Evolutionary conservation across 2,113 vertebrate genomes (phyloP), one percentile per base, ranked within the genome.

Genomic region (Eubucco bourcierii): DNA sequence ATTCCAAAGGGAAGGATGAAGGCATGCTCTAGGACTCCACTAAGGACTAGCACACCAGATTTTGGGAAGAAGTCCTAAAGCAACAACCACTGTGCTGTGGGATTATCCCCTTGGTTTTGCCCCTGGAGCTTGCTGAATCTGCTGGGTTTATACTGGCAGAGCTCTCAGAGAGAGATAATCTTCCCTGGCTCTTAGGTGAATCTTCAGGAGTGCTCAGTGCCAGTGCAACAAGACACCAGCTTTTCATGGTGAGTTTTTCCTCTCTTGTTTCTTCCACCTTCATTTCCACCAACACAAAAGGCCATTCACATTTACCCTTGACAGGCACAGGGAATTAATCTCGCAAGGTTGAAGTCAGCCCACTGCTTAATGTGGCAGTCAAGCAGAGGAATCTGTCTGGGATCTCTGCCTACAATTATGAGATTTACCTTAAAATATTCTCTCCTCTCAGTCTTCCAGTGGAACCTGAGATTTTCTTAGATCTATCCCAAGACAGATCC

Each of bases 1-100:
- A 81, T 96, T 96, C 87, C 95, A 94, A 74, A 83, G 70, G 39
- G 84, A 87, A 80, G 44, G 76, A 67, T 4, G 65, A 76, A 63
- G 63, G 18, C 64, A 39, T 83, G 47, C 11, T 64, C 23, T 31
- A 15, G 41, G 59, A 31, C 46, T 65, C 18, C 44, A 12, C 8
- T 70, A 78, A n/a, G 33, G 41, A 73, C 7, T 8, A 76, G 39
- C 27, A 55, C 41, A 74, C 34, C 67, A 50, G 56, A 44, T 39
- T 5, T n/a, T 68, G 29, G 64, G 46, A 17, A 85, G 50, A 58
- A 70, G 28, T 21, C 25, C 46, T 27, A 81, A 63, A 81, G 66
- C 61, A 88, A 76, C 47, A 61, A 20, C 23, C 50, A 20, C 58
- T 66, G 58, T 53, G 1, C 19, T 11, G 7, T 15, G 58, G 61